Base-by-base conservation (phyloP, 2,888 invertebrate genomes). In the Agelastica alni region DNA sequence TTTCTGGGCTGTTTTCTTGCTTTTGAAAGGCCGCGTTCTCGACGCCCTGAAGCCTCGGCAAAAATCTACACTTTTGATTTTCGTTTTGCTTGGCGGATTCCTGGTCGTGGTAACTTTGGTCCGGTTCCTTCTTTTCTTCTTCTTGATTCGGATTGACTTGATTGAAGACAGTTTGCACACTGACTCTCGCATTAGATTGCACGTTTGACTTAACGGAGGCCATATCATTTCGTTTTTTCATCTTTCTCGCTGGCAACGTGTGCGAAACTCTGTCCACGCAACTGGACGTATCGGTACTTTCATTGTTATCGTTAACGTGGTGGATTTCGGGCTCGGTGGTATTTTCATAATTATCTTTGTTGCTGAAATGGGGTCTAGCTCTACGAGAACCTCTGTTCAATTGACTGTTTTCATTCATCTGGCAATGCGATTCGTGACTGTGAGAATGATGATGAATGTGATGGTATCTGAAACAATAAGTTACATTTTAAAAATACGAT, bases 11-110 rank as follows among this genome's bases (percentile, higher is more conserved):
- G 1, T 77, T 69, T 63, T 86, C 86, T 67, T 87, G 87, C 59
- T 86, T 86, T 70, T 89, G 89, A 68, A 90, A 90, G 0, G 85
- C 90, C 1, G 84, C 79, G 64, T 91, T 91, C 68, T 90, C 89
- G 14, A 90, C 88, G 0, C 89, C 90, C 67, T 84, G 85, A 53
- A 86, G 77, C 66, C 80, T 80, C 9, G 57, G 58, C 37, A 75
- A 54, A 62, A 73, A 74, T 44, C 75, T 62, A 56, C 77, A 75
- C 31, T 71, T 70, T 30, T 68, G 71, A 42, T 66, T 65, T 53
- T 71, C 64, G 53, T 63, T 49, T 57, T 63, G 56, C 47, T 60
- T 37, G 5, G 58, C 51, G 7, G 52, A 45, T 13, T 59, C 58
- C 6, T 75, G 70, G 62, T 76, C 75, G 56, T 75, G 72, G 56